A percentile compares a stretch with the other conserved stretches of the same genome.
Evolutionary conservation across 2,888 invertebrate species (phyloP).

Genomic region (Beris chalybata): DNA sequence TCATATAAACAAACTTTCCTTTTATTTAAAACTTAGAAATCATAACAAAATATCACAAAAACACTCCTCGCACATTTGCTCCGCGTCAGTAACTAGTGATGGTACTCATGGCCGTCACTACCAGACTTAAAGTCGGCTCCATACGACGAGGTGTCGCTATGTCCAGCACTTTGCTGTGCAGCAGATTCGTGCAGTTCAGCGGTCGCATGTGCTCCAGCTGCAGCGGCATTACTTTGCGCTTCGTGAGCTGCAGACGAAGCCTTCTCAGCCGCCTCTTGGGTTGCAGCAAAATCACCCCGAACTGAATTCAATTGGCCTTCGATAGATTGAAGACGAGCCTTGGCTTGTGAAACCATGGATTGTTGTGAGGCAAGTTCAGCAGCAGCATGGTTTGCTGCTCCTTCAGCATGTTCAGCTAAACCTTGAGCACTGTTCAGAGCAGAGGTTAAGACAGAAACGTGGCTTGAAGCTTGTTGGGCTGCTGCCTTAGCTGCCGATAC

Average conservation of each 20-base stretch:
- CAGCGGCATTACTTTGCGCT: slow-evolving; percentile 71
- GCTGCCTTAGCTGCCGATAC: slow-evolving; percentile 67
- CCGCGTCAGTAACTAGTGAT: not conserved
- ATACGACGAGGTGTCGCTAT: slow-evolving; percentile 16
- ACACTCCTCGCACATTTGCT: no score
- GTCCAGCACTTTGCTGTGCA: slow-evolving; percentile 43
- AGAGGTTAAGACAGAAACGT: slow-evolving; percentile 66
- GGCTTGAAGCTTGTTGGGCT: slow-evolving; percentile 70
- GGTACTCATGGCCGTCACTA: slow-evolving; percentile 13
- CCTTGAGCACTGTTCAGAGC: slow-evolving; percentile 70
- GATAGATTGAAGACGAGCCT: slow-evolving; percentile 64
- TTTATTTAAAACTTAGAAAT: no score
- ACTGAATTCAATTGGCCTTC: slow-evolving; percentile 68
- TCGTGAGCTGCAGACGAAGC: slow-evolving; percentile 65
- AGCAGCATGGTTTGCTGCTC: slow-evolving; percentile 70
- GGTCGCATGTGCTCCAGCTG: slow-evolving; percentile 70
- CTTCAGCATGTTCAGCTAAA: slow-evolving; percentile 66
- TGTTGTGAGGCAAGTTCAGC: slow-evolving; percentile 73
- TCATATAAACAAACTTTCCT: no score
- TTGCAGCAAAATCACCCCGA: slow-evolving; percentile 71
- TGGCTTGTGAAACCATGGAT: slow-evolving; percentile 74
- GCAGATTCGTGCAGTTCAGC: slow-evolving; percentile 28
- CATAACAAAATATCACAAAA: no score
- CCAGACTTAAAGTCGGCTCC: slow-evolving; percentile 6
- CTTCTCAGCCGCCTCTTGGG: slow-evolving; percentile 68